phyloP scores from a whole-genome alignment of 1,140 invertebrate genomes.

The Sinonovacula constricta region DNA sequence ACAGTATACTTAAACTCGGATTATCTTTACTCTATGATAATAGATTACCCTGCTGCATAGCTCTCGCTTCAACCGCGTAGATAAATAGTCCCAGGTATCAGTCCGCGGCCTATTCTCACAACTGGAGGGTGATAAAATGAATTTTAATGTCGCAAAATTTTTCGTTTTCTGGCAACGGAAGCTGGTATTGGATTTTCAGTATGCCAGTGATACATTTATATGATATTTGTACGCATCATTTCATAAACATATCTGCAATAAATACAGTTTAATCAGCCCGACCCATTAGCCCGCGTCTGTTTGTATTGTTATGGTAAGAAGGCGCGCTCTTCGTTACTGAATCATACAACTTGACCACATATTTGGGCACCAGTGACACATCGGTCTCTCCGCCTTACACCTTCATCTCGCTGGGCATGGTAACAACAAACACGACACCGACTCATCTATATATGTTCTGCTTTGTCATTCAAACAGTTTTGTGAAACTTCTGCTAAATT shows the following conservation, averaged over 20 bases:
- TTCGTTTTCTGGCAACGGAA: constrained; percentile 48
- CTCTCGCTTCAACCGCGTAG: constrained; percentile 6
- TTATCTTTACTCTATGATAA: constrained; percentile 23
- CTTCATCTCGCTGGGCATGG: too few relatives aligned
- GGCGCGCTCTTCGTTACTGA: too few relatives aligned
- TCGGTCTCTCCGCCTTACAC: too few relatives aligned
- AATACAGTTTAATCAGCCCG: constrained; percentile 31
- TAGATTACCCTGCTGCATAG: constrained; percentile 31
- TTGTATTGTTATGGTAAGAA: background rate
- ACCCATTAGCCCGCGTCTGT: constrained; percentile 25
- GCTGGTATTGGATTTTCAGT: constrained; percentile 12
- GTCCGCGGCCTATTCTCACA: constrained; percentile 34
- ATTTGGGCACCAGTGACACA: too few relatives aligned
- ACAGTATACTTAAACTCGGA: constrained; percentile 24
- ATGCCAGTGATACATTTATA: background rate
- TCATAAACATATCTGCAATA: constrained; percentile 37
- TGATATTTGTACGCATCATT: constrained; percentile 25
- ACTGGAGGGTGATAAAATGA: constrained; percentile 35
- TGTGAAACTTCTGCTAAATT: too few relatives aligned
- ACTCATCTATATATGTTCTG: too few relatives aligned
- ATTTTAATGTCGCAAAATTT: constrained; percentile 46
- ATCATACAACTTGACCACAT: too few relatives aligned
- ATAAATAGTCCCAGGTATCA: constrained; percentile 32
- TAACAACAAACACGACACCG: too few relatives aligned
- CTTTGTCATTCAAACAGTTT: too few relatives aligned